phyloP scores from a whole-genome alignment of 1,140 invertebrate species.

The Ceratosolen solmsi region DNA sequence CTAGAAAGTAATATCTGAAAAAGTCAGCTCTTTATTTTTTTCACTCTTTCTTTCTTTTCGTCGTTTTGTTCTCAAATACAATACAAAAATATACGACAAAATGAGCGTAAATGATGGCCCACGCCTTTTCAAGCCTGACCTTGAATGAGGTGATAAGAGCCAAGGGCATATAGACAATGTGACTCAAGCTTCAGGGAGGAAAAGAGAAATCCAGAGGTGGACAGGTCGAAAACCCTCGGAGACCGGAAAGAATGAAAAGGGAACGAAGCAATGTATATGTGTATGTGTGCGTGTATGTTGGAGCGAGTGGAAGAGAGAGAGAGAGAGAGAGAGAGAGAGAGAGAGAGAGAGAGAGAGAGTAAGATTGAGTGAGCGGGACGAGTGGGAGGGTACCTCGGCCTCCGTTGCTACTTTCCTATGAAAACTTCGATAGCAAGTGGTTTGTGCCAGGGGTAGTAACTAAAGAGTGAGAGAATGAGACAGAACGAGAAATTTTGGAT shows the following conservation, averaged over 20 bases:
- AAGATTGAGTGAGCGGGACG: neutral
- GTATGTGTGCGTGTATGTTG: too few species aligned
- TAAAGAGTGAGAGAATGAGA: slow-evolving; percentile 6
- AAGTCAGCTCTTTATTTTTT: neutral
- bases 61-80: neutral
- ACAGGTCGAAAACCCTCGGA: slow-evolving; percentile 40
- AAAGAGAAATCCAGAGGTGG: neutral
- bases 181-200: neutral
- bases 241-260: neutral
- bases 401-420: neutral
- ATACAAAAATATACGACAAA: slow-evolving; percentile 19
- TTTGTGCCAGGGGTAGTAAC: neutral
- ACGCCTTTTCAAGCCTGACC: slow-evolving; percentile 38
- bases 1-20: slow-evolving; percentile 6
- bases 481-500: slow-evolving; percentile 66
- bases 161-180: slow-evolving; percentile 24
- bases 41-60: neutral
- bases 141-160: slow-evolving; percentile 49
- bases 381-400: neutral
- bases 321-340: neutral
- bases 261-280: too few species aligned
- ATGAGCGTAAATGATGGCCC: slow-evolving; percentile 44
- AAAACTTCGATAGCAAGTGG: neutral
- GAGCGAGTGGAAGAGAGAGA: neutral
- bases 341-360: neutral